These are phyloP conservation scores for Venusia cambrica DNA, from an alignment of 2,888 invertebrate species.

Conservation along the genomic window DNA sequence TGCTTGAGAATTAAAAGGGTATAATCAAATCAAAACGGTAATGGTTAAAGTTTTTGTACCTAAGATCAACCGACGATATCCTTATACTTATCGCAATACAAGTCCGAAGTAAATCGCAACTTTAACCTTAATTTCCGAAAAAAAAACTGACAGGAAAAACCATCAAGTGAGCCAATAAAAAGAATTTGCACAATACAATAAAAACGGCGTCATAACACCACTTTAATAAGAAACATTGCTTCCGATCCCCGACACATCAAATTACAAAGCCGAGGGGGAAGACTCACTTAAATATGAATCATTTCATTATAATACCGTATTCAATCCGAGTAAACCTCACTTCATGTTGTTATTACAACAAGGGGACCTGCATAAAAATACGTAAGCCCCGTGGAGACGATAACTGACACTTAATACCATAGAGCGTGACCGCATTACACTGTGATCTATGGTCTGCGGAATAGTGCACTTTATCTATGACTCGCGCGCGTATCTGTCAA, in stretches of 20 bases:
- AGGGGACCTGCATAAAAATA: slow-evolving; percentile 74
- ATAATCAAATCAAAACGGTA: too few relatives aligned
- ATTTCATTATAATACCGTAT: slow-evolving; percentile 81
- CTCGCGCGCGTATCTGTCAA: slow-evolving; percentile 57
- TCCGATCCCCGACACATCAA: slow-evolving; percentile 72
- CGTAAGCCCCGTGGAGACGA: slow-evolving; percentile 77
- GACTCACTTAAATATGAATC: slow-evolving; percentile 81
- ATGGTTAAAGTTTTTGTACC: too few relatives aligned
- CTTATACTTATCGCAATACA: too few relatives aligned
- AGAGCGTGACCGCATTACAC: slow-evolving; percentile 79
- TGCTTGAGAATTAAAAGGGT: too few relatives aligned
- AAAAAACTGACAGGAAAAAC: slow-evolving; percentile 15
- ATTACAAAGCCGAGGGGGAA: slow-evolving; percentile 70
- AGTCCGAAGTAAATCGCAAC: too few relatives aligned
- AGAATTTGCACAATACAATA: slow-evolving; percentile 48
- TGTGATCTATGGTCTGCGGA: slow-evolving; percentile 75
- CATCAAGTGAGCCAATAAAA: slow-evolving; percentile 29
- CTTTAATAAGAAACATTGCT: slow-evolving; percentile 79
- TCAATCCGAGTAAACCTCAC: slow-evolving; percentile 79
- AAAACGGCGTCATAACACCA: slow-evolving; percentile 69
- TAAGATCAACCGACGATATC: too few relatives aligned
- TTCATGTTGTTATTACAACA: slow-evolving; percentile 75
- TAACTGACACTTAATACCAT: slow-evolving; percentile 80
- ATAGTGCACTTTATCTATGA: slow-evolving; percentile 64
- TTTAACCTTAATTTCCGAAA: too few relatives aligned